Base-by-base conservation (phyloP, 2,113 vertebrate genomes). In the Delphinus delphis region DNA sequence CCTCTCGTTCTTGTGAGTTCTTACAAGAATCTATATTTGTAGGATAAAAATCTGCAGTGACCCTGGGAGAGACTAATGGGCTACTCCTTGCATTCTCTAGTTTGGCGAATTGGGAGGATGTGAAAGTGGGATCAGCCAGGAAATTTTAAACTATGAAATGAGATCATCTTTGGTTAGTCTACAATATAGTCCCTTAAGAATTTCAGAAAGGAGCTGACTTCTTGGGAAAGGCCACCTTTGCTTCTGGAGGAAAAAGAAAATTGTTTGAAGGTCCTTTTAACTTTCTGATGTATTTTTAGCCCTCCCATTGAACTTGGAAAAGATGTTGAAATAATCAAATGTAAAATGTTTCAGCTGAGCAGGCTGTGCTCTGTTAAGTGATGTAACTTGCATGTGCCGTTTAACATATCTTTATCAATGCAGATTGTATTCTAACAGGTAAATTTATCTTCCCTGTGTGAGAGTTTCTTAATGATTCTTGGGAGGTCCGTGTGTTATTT, bases 381-480 rank as follows among this genome's bases (percentile, higher is more conserved):
- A 93, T 93, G 71, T 84, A 88, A 96, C 90, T 96, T 84, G 71
- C 21, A 63, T 58, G 71, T 97, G 89, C 77, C 92, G 65, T 96
- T 96, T 96, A 95, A 88, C 82, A 70, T 97, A 82, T 58, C 93
- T 95, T 93, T 93, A 81, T 93, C 92, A 86, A 89, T 44, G 41
- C 70, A 85, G 36, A 96, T 88, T 91, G 76, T 85, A 95, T 88
- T 90, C 92, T 95, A 96, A 95, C 82, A 90, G 89, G 82, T 85
- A 93, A 90, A 96, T 97, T 97, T 80, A 80, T 95, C 94, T 93
- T 93, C 85, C 86, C 71, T 88, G 63, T 71, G 44, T 76, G 77
- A 88, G 44, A 55, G 18, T 88, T 76, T 81, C 70, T 85, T 71
- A 86, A 92, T 85, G 81, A 91, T 86, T 85, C 81, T 90, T 90